A percentile compares a stretch with the other conserved stretches of the same genome.
Evolutionary conservation across 1,140 invertebrate genomes (phyloP).

Genomic region (Heliothis virescens): DNA sequence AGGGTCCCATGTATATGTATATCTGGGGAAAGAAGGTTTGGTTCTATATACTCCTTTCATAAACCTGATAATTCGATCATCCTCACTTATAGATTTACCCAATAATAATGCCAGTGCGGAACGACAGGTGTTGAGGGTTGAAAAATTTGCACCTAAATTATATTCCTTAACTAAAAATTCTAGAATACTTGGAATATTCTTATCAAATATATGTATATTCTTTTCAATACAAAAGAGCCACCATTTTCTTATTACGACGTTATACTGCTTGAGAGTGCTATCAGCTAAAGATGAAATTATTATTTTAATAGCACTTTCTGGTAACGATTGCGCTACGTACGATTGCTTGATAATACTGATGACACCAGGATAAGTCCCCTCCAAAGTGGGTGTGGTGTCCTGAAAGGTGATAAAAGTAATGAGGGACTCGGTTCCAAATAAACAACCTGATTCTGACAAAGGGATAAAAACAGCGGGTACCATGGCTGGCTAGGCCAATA

Average conservation of each 20-base stretch:
- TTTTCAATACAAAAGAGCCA: neutral
- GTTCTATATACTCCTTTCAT: constrained; percentile 1
- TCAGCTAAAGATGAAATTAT: constrained; percentile 1
- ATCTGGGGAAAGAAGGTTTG: constrained; percentile 11
- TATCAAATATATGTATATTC: neutral
- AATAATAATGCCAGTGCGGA: neutral
- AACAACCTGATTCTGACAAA: neutral
- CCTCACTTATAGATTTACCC: constrained; percentile 10
- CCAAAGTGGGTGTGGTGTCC: constrained; percentile 33
- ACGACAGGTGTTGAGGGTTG: neutral
- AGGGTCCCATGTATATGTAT: constrained; percentile 7
- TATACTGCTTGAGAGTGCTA: neutral
- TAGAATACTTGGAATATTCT: neutral
- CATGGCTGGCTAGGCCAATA: constrained; percentile 45
- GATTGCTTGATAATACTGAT: constrained; percentile 31
- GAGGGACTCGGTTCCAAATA: neutral
- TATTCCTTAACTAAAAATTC: neutral
- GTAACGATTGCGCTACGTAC: neutral
- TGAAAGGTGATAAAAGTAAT: constrained; percentile 42
- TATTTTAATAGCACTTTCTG: constrained; percentile 2
- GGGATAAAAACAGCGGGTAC: constrained; percentile 35
- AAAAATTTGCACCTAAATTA: neutral
- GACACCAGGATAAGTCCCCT: constrained; percentile 43
- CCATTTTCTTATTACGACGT: neutral
- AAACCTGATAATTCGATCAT: constrained; percentile 6